These are phyloP conservation scores for Galerucella nymphaeae DNA, from an alignment of 2,888 invertebrate genomes.

Conservation along the genomic window DNA sequence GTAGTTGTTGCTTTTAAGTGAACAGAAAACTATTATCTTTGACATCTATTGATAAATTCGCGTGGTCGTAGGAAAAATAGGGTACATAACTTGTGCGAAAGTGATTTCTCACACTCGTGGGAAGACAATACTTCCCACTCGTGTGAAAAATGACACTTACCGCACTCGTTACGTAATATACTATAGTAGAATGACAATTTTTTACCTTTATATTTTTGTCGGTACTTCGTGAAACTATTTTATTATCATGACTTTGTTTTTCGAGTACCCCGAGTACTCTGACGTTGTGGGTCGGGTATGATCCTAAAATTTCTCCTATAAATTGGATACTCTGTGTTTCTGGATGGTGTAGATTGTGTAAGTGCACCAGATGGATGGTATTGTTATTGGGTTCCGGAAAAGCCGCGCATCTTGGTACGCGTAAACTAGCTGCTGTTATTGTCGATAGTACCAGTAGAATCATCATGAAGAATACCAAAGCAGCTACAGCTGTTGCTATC, in stretches of 20 bases:
- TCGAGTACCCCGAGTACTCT: conserved; percentile 53
- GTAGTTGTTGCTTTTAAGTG: no score
- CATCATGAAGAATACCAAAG: conserved; percentile 54
- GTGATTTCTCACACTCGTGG: no score
- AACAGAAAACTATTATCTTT: no score
- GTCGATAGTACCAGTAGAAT: conserved; percentile 51
- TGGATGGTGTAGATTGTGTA: conserved; percentile 52
- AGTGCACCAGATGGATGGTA: conserved; percentile 60
- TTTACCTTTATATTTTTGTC: conserved; percentile 6
- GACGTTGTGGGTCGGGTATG: conserved; percentile 57
- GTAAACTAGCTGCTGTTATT: conserved; percentile 41
- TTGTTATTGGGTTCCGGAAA: conserved; percentile 51
- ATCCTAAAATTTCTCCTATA: conserved; percentile 57
- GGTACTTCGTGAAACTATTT: background rate
- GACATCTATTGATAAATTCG: no score
- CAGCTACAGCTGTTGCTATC: conserved; percentile 54
- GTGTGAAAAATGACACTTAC: no score
- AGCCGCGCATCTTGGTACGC: conserved; percentile 52
- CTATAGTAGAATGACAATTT: no score
- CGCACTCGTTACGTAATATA: no score
- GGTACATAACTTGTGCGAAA: no score
- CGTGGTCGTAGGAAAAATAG: no score
- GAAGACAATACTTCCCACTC: no score
- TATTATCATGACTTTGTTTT: conserved; percentile 40
- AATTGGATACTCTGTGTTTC: conserved; percentile 54